phyloP scores from a whole-genome alignment of 2,888 invertebrate genomes.

The Xestia ashworthii region DNA sequence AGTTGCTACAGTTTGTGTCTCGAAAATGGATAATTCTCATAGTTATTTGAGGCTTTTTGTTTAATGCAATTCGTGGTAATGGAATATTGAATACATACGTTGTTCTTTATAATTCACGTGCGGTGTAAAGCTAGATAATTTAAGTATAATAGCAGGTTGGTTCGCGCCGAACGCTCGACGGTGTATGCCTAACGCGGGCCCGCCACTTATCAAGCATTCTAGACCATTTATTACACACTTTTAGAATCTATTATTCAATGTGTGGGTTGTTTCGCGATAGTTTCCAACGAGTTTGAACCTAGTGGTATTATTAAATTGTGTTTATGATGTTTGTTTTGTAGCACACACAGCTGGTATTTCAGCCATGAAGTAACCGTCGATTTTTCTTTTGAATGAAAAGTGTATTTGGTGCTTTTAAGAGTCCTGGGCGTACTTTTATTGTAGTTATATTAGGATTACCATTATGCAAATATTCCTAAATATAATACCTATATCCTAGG shows the following conservation, averaged over 20 bases:
- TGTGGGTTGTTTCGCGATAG: conserved; percentile 63
- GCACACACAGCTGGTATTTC: conserved; percentile 16
- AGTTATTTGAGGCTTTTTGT: conserved; percentile 20
- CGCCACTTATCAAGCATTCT: conserved; percentile 59
- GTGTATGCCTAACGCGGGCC: conserved; percentile 48
- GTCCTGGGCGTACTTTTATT: neutral
- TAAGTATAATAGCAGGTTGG: conserved; percentile 54
- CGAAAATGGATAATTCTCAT: conserved; percentile 17
- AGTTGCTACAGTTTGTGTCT: conserved; percentile 20
- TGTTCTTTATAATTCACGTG: conserved; percentile 16
- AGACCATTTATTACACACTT: conserved; percentile 62
- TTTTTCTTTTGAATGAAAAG: conserved; percentile 1
- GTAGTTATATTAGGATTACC: neutral
- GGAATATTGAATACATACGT: conserved; percentile 28
- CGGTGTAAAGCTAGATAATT: conserved; percentile 42
- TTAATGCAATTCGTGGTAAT: conserved; percentile 36
- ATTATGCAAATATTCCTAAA: too few relatives aligned
- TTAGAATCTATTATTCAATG: conserved; percentile 63
- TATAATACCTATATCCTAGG: too few relatives aligned
- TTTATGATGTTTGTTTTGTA: conserved; percentile 33
- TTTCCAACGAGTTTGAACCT: conserved; percentile 51
- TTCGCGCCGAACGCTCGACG: conserved; percentile 38
- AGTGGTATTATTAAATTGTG: conserved; percentile 42
- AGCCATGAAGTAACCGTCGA: conserved; percentile 9
- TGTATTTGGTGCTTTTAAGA: neutral